Evolutionary conservation across 92 coral and sea anemone species (phyloP), one percentile per base, ranked within the genome.

Genomic region (Micromussa lordhowensis): DNA sequence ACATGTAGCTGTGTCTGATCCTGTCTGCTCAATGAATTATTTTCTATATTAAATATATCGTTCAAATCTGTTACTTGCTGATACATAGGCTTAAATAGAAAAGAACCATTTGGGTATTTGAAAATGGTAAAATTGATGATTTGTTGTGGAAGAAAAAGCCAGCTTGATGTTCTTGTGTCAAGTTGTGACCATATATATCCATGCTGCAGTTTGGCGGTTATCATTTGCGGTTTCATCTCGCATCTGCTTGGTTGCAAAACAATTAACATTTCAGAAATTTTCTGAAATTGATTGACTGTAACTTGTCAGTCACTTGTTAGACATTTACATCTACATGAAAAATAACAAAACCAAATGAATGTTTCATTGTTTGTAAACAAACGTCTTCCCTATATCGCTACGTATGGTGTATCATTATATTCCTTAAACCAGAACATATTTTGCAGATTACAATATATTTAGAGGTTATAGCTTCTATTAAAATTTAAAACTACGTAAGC

Each of bases 1-100:
- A 74, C n/a, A n/a, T n/a, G n/a, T n/a, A n/a, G 78, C 78, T 10
- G 15, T 74, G 78, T 74, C 78, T 34, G 78, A 34, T 74, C 78
- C 78, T 74, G 8, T 74, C 78, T 34, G 3, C 78, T 74, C 51
- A n/a, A 74, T 34, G 12, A 22, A 74, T 74, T 6, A 53, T 74
- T 35, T 71, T 34, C 38, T 40, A 3, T 30, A 22, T 5, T 26
- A 26, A 22, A 17, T 30, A 71, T 71, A 71, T 71, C 77, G 28
- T 71, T 71, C 77, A 71, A 29, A 71, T 71, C 77, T 34, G 29
- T 71, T 71, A 9, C 29, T 71, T 11, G 22, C 64, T 36, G 2
- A 36, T 36, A 36, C 2, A 36, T 36, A 36, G 4, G 38, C 38
- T 36, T 2, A 36, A 36, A 58, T 16, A 22, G 74, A 26, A 71